Evolutionary conservation across 1,140 invertebrate genomes (phyloP).

Genomic region (Caenorhabditis inopinata): DNA sequence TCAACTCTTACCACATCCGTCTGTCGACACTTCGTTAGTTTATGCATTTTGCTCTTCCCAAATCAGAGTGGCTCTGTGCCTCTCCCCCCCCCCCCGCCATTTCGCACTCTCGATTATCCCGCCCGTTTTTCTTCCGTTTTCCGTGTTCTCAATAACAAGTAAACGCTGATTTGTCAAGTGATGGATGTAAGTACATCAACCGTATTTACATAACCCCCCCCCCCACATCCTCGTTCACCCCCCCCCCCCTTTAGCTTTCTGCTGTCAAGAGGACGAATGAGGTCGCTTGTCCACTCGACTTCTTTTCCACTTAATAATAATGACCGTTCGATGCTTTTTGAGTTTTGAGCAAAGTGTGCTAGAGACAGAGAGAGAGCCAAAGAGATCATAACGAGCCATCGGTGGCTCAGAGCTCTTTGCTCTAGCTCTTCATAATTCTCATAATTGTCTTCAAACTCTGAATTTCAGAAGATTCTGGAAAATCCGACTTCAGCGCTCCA

Average conservation of each 20-base stretch:
- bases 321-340: conserved; percentile 5
- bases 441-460: no score
- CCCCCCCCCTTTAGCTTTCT: not conserved
- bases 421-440: no score
- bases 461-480: no score
- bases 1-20: not conserved
- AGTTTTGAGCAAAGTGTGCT: not conserved
- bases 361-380: not conserved
- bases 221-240: not conserved
- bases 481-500: no score
- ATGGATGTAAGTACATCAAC: conserved; percentile 29
- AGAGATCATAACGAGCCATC: no score
- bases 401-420: no score
- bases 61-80: not conserved
- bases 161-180: conserved; percentile 18
- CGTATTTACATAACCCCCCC: conserved; percentile 20
- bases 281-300: conserved; percentile 31
- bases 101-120: no score
- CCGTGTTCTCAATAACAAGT: not conserved
- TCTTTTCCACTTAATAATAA: conserved; percentile 30
- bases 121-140: not conserved
- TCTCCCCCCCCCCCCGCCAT: no score
- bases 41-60: not conserved
- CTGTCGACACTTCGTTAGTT: not conserved
- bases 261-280: not conserved